A percentile compares a stretch with the other conserved stretches of the same genome.
These are phyloP conservation scores for Acyrthosiphon pisum DNA, from an alignment of 1,140 invertebrate genomes.

Conservation along the genomic window DNA sequence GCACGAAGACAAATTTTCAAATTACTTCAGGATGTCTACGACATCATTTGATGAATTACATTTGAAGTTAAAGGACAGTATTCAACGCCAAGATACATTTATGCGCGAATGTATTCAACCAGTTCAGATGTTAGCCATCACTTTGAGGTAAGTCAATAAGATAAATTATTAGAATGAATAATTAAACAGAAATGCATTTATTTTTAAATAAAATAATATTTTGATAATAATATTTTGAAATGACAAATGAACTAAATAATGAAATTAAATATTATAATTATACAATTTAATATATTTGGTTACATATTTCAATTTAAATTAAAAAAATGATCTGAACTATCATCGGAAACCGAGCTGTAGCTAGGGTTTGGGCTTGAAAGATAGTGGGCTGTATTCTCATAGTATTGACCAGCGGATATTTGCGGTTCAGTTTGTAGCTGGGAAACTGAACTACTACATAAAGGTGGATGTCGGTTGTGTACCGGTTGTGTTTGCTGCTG, in stretches of 20 bases:
- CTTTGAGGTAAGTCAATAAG: conserved; percentile 16
- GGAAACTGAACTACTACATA: conserved; percentile 1
- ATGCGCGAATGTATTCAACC: conserved; percentile 23
- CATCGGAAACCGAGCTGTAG: not conserved
- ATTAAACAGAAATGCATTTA: not conserved
- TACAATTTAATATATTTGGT: not conserved
- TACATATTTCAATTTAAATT: conserved; percentile 16
- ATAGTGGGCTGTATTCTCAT: not conserved
- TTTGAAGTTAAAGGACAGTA: not conserved
- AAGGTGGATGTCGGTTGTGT: not conserved
- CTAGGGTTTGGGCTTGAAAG: not conserved
- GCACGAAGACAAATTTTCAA: conserved; percentile 34
- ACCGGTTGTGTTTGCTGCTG: not conserved
- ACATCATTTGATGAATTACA: conserved; percentile 39
- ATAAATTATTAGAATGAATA: not conserved
- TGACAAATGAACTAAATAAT: not conserved
- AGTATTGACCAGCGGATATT: conserved; percentile 1
- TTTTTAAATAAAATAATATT: not conserved
- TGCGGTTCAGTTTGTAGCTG: conserved; percentile 5
- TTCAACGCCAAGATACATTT: conserved; percentile 17
- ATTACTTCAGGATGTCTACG: conserved; percentile 42
- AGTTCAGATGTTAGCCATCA: conserved; percentile 37
- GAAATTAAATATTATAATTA: conserved; percentile 11
- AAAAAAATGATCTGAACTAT: not conserved
- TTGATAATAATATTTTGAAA: conserved; percentile 4